Evolutionary conservation across 2,888 invertebrate species (phyloP).

Genomic region (Liodrosophila aerea): DNA sequence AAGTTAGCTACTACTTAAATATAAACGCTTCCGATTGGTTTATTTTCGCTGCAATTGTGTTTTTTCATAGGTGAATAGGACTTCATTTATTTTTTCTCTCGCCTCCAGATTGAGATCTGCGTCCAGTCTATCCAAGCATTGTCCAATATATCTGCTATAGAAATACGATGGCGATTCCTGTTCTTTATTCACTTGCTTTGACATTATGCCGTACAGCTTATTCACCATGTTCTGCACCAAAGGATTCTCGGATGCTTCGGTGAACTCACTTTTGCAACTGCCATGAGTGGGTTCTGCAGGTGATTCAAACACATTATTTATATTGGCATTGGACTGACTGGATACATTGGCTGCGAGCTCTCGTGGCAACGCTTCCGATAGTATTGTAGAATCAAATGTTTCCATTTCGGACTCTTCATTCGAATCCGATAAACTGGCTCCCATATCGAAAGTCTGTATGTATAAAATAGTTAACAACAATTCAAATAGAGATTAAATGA

Average conservation of each 20-base stretch:
- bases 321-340: slow-evolving; percentile 1
- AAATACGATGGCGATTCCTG: slow-evolving; percentile 18
- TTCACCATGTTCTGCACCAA: background rate
- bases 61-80: slow-evolving; percentile 32
- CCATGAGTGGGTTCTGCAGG: background rate
- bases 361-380: slow-evolving; percentile 5
- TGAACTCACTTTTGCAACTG: slow-evolving; percentile 15
- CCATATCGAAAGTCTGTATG: slow-evolving; percentile 21
- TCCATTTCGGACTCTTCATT: slow-evolving; percentile 36
- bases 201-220: slow-evolving; percentile 4
- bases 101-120: slow-evolving; percentile 37
- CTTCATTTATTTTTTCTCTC: slow-evolving; percentile 38
- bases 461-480: background rate
- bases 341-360: background rate
- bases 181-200: slow-evolving; percentile 5
- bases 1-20: too few species aligned
- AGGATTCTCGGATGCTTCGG: background rate
- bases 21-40: background rate
- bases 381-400: slow-evolving; percentile 1
- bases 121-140: slow-evolving; percentile 37
- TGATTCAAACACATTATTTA: slow-evolving; percentile 12
- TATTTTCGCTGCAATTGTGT: slow-evolving; percentile 33
- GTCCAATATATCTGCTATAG: slow-evolving; percentile 28
- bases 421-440: slow-evolving; percentile 28
- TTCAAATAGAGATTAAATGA: background rate